Percentiles rank a stretch among this genome's conserved stretches.
Conservation (phyloP, 2,797 vertebrate species). For the Ceryle rudis region DNA sequence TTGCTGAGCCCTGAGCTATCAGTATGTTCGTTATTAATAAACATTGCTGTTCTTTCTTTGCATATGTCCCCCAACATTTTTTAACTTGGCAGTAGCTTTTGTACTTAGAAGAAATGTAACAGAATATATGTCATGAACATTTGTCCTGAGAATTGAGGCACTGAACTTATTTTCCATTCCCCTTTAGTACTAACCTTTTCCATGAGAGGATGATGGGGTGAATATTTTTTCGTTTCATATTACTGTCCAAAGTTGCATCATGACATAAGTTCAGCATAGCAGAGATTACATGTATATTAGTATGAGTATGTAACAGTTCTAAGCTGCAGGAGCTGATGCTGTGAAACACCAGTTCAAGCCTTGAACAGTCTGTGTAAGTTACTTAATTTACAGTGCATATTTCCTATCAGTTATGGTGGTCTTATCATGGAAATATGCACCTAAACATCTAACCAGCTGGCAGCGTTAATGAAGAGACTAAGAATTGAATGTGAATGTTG, state of each 20-base stretch:
- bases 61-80: constrained; percentile 34
- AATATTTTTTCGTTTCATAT: constrained; percentile 23
- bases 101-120: constrained; percentile 46
- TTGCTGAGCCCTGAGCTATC: constrained; percentile 69
- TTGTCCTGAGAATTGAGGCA: constrained; percentile 17
- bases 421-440: not conserved
- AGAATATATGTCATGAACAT: constrained; percentile 49
- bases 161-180: constrained; percentile 40
- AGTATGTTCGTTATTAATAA: constrained; percentile 67
- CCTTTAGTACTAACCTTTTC: constrained; percentile 16
- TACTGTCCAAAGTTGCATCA: constrained; percentile 4
- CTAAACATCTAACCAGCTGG: not conserved
- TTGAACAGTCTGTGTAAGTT: not conserved
- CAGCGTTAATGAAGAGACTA: not conserved
- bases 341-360: not conserved
- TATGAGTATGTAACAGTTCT: not conserved
- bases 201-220: not conserved
- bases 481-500: not conserved
- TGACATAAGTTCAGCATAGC: not conserved
- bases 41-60: constrained; percentile 66
- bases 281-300: not conserved
- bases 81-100: constrained; percentile 53
- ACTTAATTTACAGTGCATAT: not conserved
- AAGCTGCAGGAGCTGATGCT: not conserved
- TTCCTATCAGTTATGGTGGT: not conserved